Percentiles rank a stretch among this genome's conserved stretches.
Evolutionary conservation across 2,888 invertebrate species (phyloP).

Genomic region (Lapara coniferarum): DNA sequence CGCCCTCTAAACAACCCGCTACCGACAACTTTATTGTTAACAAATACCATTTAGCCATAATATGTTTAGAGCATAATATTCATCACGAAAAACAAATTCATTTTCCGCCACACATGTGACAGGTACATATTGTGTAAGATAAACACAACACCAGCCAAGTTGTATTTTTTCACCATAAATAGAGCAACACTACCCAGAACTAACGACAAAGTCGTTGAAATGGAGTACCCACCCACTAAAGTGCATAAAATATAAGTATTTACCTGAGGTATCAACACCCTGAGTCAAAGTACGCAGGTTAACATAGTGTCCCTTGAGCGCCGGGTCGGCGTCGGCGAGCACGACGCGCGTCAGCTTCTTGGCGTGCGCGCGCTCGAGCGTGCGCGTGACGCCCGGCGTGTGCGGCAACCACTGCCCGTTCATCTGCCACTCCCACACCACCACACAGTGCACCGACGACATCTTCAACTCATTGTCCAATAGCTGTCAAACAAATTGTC

Average conservation of each 20-base stretch:
- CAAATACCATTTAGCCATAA: too few relatives aligned
- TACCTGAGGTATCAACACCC: slow-evolving; percentile 84
- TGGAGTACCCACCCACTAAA: too few relatives aligned
- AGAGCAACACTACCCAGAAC: too few relatives aligned
- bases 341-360: slow-evolving; percentile 93
- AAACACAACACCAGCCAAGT: too few relatives aligned
- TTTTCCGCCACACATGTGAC: too few relatives aligned
- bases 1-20: slow-evolving; percentile 40
- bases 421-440: slow-evolving; percentile 91
- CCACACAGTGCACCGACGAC: slow-evolving; percentile 88
- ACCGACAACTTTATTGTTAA: neutral
- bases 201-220: too few relatives aligned
- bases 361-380: slow-evolving; percentile 91
- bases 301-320: slow-evolving; percentile 89
- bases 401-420: slow-evolving; percentile 92
- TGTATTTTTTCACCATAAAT: too few relatives aligned
- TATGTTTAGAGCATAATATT: too few relatives aligned
- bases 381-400: slow-evolving; percentile 92
- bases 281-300: slow-evolving; percentile 90
- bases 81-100: too few relatives aligned
- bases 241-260: slow-evolving; percentile 2
- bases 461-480: slow-evolving; percentile 49
- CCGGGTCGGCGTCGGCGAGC: slow-evolving; percentile 94
- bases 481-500: neutral
- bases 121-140: too few relatives aligned